phyloP scores from a whole-genome alignment of 2,888 invertebrate species.

The Ditula angustiorana region DNA sequence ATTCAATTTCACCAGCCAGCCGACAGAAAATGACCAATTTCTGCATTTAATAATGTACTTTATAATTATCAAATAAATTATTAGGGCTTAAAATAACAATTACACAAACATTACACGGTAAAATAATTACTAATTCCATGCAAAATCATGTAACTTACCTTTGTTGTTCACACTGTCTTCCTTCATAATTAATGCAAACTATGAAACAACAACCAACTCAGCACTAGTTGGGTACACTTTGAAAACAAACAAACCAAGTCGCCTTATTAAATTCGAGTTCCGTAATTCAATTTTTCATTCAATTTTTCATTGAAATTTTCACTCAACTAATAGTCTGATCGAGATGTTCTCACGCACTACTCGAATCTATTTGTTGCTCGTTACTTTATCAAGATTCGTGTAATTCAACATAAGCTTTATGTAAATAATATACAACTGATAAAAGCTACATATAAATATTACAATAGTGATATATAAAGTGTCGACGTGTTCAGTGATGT shows the following conservation, averaged over 20 bases:
- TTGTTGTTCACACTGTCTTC: slow-evolving; percentile 2
- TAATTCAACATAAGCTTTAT: not conserved
- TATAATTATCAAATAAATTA: no score
- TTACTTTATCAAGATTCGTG: slow-evolving; percentile 17
- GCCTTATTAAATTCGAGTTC: not conserved
- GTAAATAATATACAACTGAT: not conserved
- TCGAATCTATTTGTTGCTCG: not conserved
- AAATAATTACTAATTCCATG: not conserved
- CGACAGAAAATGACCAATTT: no score
- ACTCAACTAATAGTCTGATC: not conserved
- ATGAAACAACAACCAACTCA: slow-evolving; percentile 7
- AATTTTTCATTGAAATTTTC: no score
- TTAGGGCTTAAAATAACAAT: no score
- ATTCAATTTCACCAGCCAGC: no score
- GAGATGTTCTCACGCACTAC: not conserved
- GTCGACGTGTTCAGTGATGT: not conserved
- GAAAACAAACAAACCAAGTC: not conserved
- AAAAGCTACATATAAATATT: not conserved
- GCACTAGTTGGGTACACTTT: slow-evolving; percentile 9
- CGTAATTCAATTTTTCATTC: slow-evolving; percentile 10
- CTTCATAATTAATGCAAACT: slow-evolving; percentile 12
- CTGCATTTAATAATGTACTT: no score
- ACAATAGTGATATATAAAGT: not conserved
- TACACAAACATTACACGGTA: no score
- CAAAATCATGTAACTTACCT: slow-evolving; percentile 18